Percentiles rank a stretch among this genome's conserved stretches.
Evolutionary conservation across 2,888 invertebrate species (phyloP).

Genomic region (Teleiodes luculella): DNA sequence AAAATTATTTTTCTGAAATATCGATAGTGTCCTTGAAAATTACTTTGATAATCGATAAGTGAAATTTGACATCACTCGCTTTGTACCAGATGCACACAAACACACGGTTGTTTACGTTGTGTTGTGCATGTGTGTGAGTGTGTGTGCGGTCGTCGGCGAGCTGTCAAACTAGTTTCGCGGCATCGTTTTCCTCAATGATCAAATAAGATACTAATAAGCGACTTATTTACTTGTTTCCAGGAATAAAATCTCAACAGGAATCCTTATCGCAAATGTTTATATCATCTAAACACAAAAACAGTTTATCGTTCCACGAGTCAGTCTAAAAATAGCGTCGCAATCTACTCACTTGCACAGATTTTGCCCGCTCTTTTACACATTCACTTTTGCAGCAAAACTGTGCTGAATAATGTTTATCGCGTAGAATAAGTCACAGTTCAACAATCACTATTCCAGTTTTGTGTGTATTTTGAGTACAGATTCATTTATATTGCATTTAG

Average conservation of each 20-base stretch:
- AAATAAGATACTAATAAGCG: constrained; percentile 35
- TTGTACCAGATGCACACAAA: constrained; percentile 32
- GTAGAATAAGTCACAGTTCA: constrained; percentile 39
- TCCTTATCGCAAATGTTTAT: constrained; percentile 29
- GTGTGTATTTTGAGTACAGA: constrained; percentile 36
- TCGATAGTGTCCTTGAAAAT: constrained; percentile 60
- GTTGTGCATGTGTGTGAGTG: constrained; percentile 46
- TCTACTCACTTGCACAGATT: constrained; percentile 51
- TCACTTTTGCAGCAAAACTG: constrained; percentile 41
- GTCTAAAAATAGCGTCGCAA: constrained; percentile 67
- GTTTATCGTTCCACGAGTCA: constrained; percentile 51
- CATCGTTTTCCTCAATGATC: constrained; percentile 41
- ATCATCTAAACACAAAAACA: constrained; percentile 33
- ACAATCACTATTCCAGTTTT: constrained; percentile 37
- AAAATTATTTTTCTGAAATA: constrained; percentile 21
- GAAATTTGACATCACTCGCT: constrained; percentile 69
- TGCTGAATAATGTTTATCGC: constrained; percentile 33
- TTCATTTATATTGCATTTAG: constrained; percentile 38
- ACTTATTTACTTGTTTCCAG: constrained; percentile 26
- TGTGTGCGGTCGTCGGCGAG: constrained; percentile 35
- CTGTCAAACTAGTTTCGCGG: constrained; percentile 75
- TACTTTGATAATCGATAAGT: constrained; percentile 72
- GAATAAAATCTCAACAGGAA: constrained; percentile 33
- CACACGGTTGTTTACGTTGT: constrained; percentile 27
- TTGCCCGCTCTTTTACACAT: constrained; percentile 64